A percentile compares a stretch with the other conserved stretches of the same genome.
These are phyloP conservation scores for Falco concolor DNA, from an alignment of 2,797 vertebrate genomes.

Conservation along the genomic window DNA sequence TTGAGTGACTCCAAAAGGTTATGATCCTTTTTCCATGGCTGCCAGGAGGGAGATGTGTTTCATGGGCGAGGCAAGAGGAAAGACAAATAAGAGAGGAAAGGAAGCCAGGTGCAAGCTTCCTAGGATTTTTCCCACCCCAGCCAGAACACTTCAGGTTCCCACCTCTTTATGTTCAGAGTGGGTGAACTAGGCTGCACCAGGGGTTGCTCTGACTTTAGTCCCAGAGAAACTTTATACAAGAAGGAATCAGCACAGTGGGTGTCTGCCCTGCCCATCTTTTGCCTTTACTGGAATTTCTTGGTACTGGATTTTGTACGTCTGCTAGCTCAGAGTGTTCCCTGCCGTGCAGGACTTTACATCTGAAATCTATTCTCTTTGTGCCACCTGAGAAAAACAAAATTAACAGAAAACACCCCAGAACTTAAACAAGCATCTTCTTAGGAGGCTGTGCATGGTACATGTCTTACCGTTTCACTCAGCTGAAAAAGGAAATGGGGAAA, in stretches of 20 bases:
- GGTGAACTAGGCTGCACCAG: background rate
- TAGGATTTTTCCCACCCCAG: background rate
- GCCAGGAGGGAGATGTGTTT: background rate
- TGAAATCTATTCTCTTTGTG: background rate
- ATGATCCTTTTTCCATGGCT: background rate
- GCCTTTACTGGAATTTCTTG: background rate
- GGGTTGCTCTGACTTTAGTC: background rate
- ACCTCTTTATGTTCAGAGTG: background rate
- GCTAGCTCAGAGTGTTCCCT: background rate
- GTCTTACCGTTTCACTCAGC: background rate
- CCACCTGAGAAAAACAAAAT: background rate
- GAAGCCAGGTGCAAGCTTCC: background rate
- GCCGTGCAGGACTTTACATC: background rate
- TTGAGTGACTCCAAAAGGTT: background rate
- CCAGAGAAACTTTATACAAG: background rate
- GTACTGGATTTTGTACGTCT: background rate
- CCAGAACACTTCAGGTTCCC: background rate
- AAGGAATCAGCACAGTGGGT: background rate
- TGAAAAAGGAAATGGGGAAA: conserved; percentile 14
- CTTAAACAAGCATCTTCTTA: background rate
- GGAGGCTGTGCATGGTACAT: background rate
- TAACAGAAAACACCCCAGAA: background rate
- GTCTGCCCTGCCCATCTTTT: background rate
- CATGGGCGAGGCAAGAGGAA: background rate
- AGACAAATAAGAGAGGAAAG: background rate